Conservation (phyloP, 2,888 invertebrate species). For the Himalopsyche tibetana region DNA sequence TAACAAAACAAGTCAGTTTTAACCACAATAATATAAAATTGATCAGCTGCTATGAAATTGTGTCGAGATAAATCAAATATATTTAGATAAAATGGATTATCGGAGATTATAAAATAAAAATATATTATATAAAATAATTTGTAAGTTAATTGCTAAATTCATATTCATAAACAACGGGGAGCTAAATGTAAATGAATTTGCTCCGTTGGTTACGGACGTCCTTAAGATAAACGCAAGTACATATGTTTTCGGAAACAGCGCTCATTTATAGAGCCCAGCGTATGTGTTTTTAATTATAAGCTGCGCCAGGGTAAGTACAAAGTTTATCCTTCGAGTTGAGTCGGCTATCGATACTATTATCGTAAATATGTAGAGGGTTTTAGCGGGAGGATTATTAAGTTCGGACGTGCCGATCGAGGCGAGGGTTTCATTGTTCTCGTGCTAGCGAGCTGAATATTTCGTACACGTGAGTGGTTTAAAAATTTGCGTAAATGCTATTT, state of each 20-base stretch:
- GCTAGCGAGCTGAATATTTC: slow-evolving; percentile 20
- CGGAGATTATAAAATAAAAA: too few relatives aligned
- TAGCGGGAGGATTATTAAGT: slow-evolving; percentile 52
- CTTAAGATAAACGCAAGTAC: slow-evolving; percentile 1
- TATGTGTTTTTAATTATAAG: slow-evolving; percentile 30
- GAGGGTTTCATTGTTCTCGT: slow-evolving; percentile 33
- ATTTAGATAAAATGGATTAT: too few relatives aligned
- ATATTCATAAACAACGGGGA: not conserved
- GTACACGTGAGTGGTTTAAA: slow-evolving; percentile 29
- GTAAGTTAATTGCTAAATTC: too few relatives aligned
- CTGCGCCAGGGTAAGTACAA: not conserved
- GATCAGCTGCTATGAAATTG: too few relatives aligned
- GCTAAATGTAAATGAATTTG: not conserved
- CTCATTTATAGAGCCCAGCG: slow-evolving; percentile 1
- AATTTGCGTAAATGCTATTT: slow-evolving; percentile 2
- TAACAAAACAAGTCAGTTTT: too few relatives aligned
- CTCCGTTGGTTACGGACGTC: not conserved
- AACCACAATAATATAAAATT: too few relatives aligned
- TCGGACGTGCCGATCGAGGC: slow-evolving; percentile 53
- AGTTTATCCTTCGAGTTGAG: slow-evolving; percentile 25
- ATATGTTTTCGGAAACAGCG: slow-evolving; percentile 13
- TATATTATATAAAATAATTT: too few relatives aligned
- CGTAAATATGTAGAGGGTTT: slow-evolving; percentile 57
- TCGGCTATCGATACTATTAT: slow-evolving; percentile 46
- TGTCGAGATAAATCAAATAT: too few relatives aligned